These are phyloP conservation scores for Maniola jurtina DNA, from an alignment of 1,140 invertebrate genomes.

Conservation along the genomic window DNA sequence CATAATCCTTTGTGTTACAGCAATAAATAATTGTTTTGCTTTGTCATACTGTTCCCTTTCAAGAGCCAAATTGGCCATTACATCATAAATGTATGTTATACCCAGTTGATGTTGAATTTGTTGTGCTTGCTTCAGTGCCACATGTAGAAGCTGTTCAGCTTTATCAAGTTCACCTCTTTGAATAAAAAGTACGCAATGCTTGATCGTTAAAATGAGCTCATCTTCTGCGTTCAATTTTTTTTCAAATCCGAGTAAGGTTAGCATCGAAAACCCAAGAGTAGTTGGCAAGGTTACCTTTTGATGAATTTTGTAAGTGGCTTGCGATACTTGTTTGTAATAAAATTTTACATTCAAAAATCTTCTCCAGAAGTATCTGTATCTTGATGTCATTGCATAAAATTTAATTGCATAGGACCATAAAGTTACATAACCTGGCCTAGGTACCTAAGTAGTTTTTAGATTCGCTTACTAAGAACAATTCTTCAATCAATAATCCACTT, in stretches of 20 bases:
- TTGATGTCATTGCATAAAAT: slow-evolving; percentile 40
- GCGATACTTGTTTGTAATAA: slow-evolving; percentile 20
- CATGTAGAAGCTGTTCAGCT: slow-evolving; percentile 91
- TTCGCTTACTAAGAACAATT: not conserved
- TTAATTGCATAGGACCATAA: not conserved
- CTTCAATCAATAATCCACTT: not conserved
- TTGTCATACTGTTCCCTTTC: slow-evolving; percentile 87
- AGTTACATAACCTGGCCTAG: not conserved
- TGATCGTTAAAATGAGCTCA: slow-evolving; percentile 85
- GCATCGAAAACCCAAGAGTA: slow-evolving; percentile 63
- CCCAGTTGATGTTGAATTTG: slow-evolving; percentile 86
- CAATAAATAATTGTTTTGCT: slow-evolving; percentile 90
- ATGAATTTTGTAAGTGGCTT: slow-evolving; percentile 22
- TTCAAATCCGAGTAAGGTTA: slow-evolving; percentile 69
- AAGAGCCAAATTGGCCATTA: slow-evolving; percentile 94
- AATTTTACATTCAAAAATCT: slow-evolving; percentile 37
- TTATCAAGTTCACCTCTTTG: slow-evolving; percentile 88
- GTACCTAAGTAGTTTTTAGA: not conserved
- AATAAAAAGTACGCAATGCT: slow-evolving; percentile 85
- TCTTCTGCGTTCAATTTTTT: slow-evolving; percentile 81
- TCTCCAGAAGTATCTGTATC: slow-evolving; percentile 40
- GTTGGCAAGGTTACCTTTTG: slow-evolving; percentile 35
- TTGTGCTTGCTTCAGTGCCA: slow-evolving; percentile 90
- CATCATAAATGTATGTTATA: slow-evolving; percentile 92
- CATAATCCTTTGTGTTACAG: slow-evolving; percentile 88